Percentiles rank a stretch among this genome's conserved stretches.
Evolutionary conservation across 2,888 invertebrate genomes (phyloP).

Genomic region (Perdita meconis): DNA sequence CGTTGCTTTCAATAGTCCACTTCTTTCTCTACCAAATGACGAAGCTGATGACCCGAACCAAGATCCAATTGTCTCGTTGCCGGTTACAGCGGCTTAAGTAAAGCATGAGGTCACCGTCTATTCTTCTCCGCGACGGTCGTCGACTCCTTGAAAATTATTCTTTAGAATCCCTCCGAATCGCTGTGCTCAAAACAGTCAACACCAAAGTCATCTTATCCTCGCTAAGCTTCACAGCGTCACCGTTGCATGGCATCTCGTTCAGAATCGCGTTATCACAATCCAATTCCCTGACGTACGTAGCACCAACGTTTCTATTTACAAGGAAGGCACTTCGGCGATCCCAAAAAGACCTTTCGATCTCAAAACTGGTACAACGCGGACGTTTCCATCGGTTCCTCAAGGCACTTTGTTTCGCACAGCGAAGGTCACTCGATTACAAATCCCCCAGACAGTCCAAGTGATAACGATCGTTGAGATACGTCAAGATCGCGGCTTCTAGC

Average conservation of each 20-base stretch:
- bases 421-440: constrained; percentile 38
- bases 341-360: not conserved
- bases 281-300: constrained; percentile 21
- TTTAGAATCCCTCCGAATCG: constrained; percentile 30
- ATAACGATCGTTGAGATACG: too few species aligned
- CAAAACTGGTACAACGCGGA: too few species aligned
- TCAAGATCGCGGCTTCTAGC: too few species aligned
- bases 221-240: not conserved
- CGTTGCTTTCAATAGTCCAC: constrained; percentile 32
- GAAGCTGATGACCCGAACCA: constrained; percentile 70
- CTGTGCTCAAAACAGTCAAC: not conserved
- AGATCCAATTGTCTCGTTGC: constrained; percentile 77
- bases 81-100: constrained; percentile 75
- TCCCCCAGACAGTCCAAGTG: not conserved
- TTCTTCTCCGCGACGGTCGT: constrained; percentile 75
- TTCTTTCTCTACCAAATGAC: constrained; percentile 57
- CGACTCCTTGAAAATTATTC: constrained; percentile 73
- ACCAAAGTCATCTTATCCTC: not conserved
- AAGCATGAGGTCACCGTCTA: constrained; percentile 81
- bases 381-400: constrained; percentile 24
- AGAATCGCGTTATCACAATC: constrained; percentile 43
- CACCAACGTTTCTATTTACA: constrained; percentile 40
- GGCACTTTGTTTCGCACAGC: constrained; percentile 44
- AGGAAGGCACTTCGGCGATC: constrained; percentile 32
- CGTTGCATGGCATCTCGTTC: constrained; percentile 2